Evolutionary conservation across 2,113 vertebrate genomes (phyloP).

Genomic region (Microtus pennsylvanicus): DNA sequence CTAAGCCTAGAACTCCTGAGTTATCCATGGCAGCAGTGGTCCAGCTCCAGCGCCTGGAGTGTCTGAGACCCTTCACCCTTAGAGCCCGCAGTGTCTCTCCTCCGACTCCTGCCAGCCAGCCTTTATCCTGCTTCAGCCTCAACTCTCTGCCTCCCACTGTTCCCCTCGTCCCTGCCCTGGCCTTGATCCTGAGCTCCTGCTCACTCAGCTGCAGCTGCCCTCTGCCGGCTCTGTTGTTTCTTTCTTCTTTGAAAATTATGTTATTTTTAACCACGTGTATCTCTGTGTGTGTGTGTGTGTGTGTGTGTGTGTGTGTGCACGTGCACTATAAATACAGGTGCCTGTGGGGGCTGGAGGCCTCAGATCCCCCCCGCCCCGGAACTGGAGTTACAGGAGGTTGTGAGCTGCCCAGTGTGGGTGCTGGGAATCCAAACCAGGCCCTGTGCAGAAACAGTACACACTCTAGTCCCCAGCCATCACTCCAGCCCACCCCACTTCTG

Average conservation of each 20-base stretch:
- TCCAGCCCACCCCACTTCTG: not conserved
- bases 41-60: not conserved
- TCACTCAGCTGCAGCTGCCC: too few relatives aligned
- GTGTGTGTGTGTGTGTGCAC: too few relatives aligned
- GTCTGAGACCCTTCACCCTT: not conserved
- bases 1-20: not conserved
- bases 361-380: not conserved
- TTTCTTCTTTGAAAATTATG: not conserved
- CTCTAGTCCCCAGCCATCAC: not conserved
- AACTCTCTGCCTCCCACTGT: not conserved
- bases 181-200: not conserved
- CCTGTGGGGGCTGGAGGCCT: not conserved
- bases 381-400: not conserved
- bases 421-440: not conserved
- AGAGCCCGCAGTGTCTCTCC: not conserved
- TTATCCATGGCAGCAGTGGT: not conserved
- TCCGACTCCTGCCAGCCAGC: not conserved
- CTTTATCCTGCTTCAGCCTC: not conserved
- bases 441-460: not conserved
- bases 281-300: too few relatives aligned
- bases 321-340: not conserved
- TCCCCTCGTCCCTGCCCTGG: not conserved
- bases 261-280: not conserved
- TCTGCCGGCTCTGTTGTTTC: not conserved
- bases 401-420: not conserved